Evolutionary conservation across 1,140 invertebrate genomes (phyloP).

Genomic region (Ridgeia piscesae): DNA sequence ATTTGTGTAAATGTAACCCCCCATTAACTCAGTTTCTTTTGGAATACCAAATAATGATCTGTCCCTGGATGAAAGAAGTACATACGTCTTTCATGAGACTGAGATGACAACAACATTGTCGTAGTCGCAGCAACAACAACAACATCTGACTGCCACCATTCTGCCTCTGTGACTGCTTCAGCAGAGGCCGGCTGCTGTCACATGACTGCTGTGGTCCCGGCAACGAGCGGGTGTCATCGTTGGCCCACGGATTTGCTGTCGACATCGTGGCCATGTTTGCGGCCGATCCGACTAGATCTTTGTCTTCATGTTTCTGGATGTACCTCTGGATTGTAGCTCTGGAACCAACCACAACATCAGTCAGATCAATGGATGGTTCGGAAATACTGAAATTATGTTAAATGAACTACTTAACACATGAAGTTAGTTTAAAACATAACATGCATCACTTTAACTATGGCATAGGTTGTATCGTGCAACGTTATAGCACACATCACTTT

Average conservation of each 20-base stretch:
- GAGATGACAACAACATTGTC: slow-evolving; percentile 88
- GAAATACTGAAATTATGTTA: neutral
- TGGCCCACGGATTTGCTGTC: neutral
- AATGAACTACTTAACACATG: neutral
- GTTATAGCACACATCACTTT: too few relatives aligned
- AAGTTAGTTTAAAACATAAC: too few relatives aligned
- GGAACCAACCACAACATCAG: neutral
- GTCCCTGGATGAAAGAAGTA: slow-evolving; percentile 23
- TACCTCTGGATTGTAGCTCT: slow-evolving; percentile 40
- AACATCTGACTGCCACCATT: slow-evolving; percentile 60
- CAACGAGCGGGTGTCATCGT: neutral
- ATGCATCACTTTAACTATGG: too few relatives aligned
- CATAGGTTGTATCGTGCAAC: too few relatives aligned
- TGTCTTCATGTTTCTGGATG: slow-evolving; percentile 51
- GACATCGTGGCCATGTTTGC: neutral
- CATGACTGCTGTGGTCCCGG: neutral
- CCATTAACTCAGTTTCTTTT: neutral
- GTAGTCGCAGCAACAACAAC: slow-evolving; percentile 76
- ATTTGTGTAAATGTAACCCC: too few relatives aligned
- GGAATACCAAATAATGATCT: neutral
- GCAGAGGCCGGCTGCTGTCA: slow-evolving; percentile 14
- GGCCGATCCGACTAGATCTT: slow-evolving; percentile 37
- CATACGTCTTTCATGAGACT: slow-evolving; percentile 70
- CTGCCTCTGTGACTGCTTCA: slow-evolving; percentile 15
- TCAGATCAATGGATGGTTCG: neutral